phyloP scores from a whole-genome alignment of 1,140 invertebrate genomes.

The Meloidogyne floridensis region DNA sequence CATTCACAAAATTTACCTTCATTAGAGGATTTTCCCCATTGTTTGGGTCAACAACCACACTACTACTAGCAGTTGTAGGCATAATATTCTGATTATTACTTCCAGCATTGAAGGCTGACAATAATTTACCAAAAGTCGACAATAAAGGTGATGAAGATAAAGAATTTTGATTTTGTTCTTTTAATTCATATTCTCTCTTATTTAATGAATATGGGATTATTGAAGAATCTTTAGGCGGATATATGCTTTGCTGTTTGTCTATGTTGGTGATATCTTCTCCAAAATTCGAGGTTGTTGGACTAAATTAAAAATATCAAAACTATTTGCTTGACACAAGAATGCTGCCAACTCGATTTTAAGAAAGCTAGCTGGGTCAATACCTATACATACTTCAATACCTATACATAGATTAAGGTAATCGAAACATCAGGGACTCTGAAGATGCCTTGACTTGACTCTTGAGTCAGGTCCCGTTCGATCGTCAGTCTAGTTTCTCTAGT shows the following conservation, averaged over 20 bases:
- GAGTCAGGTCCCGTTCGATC: no score
- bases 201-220: neutral
- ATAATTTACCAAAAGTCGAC: conserved; percentile 22
- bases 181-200: conserved; percentile 4
- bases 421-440: no score
- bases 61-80: neutral
- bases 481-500: no score
- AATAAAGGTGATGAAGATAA: conserved; percentile 1
- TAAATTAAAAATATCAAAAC: neutral
- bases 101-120: conserved; percentile 20
- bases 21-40: neutral
- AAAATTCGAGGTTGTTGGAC: neutral
- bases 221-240: neutral
- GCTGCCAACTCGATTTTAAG: no score
- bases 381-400: no score
- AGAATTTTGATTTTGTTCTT: neutral
- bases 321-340: no score
- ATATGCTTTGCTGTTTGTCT: neutral
- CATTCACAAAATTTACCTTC: neutral
- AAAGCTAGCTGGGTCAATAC: no score
- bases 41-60: neutral
- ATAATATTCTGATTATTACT: neutral
- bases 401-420: no score
- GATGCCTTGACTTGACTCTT: no score
- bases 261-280: neutral